Base-by-base conservation (phyloP, 2,797 vertebrate species). In the Heteromormyrus szaboi region DNA sequence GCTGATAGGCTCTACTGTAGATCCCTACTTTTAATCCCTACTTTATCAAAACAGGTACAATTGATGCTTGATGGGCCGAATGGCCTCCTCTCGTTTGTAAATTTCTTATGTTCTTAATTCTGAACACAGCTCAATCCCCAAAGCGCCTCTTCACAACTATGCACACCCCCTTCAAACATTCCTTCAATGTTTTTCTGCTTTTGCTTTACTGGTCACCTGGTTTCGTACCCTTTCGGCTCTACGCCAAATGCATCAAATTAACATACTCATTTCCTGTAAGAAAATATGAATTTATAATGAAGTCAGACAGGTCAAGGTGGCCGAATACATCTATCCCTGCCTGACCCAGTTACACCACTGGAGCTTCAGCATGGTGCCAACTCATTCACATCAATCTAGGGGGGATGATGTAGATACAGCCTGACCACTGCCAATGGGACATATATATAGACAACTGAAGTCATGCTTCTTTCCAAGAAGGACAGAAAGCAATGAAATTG, bases 281-380 rank as follows among this genome's bases (percentile, higher is more conserved):
- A 7, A 41, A 33, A 41, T 86, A 41, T 41, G 29, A 54, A 86
- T 86, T 86, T n/a, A 86, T 86, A 59, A 51, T 86, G 50, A 86
- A 79, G 11, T 86, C 83, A 29, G 51, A 54, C 46, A 33, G 50
- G 83, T 54, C 83, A 85, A 51, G 25, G 50, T 29, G 53, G 14
- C 17, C 9, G 51, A n/a, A 59, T 86, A n/a, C 85, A 59, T 86
- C 19, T 37, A 59, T 59, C 17, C 29, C 85, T 33, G 29, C 25
- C 33, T 86, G 51, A 59, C 51, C 53, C 85, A 86, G 29, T 86
- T 56, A 86, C 29, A 14, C 29, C 19, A 86, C 29, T 41, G 53
- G 17, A 53, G 53, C 85, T 3, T 33, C 17, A 56, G 9, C 25
- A 37, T n/a, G 33, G 11, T 33, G 17, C 53, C 85, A 59, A 79